phyloP scores from a whole-genome alignment of 2,797 vertebrate species.

The Propithecus perrieri region DNA sequence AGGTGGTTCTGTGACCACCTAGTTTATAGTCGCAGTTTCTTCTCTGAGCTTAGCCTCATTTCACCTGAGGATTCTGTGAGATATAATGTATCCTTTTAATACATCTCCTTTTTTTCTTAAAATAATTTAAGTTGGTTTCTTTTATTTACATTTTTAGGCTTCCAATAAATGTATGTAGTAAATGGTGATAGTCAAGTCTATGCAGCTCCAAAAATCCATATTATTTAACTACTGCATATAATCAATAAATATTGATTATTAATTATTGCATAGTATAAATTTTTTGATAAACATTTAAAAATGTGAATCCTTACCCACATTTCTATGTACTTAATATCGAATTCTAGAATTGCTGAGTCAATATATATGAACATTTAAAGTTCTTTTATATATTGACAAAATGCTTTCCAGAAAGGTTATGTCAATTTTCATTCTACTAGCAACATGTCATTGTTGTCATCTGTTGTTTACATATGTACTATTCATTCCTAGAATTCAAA shows the following conservation, averaged over 20 bases:
- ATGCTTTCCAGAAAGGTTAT: constrained; percentile 17
- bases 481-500: constrained; percentile 13
- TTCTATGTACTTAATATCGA: not conserved
- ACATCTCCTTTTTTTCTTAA: not conserved
- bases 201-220: not conserved
- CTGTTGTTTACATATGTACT: not conserved
- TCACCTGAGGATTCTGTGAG: not conserved
- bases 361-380: not conserved
- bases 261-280: not conserved
- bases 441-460: not conserved
- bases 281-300: not conserved
- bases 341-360: not conserved
- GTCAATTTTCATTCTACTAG: not conserved
- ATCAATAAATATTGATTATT: not conserved
- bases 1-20: not conserved
- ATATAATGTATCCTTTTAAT: not conserved
- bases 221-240: not conserved
- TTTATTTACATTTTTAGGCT: not conserved
- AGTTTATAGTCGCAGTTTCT: not conserved
- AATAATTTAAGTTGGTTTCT: not conserved
- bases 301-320: not conserved
- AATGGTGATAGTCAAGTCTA: not conserved
- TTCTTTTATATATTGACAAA: not conserved
- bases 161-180: not conserved
- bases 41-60: not conserved